Percentiles rank a stretch among this genome's conserved stretches.
These are phyloP conservation scores for Prorops nasuta DNA, from an alignment of 1,140 invertebrate species.

Conservation along the genomic window DNA sequence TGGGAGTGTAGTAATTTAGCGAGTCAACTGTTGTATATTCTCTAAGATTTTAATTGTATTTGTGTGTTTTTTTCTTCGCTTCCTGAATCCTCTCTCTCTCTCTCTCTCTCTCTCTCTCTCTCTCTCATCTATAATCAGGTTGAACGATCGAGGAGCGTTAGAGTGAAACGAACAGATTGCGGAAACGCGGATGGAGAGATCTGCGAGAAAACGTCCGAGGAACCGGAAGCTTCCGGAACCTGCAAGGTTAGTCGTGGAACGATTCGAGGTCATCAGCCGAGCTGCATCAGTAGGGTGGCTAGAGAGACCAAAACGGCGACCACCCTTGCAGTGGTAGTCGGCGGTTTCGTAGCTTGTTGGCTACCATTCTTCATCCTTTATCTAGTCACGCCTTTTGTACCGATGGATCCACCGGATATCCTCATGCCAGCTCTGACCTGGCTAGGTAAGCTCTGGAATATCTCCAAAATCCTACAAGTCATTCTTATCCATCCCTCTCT, in stretches of 20 bases:
- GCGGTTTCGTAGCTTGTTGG: conserved; percentile 90
- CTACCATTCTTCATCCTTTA: conserved; percentile 87
- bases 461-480: too few relatives aligned
- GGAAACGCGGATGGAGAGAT: conserved; percentile 3
- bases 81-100: too few relatives aligned
- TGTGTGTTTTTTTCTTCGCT: too few relatives aligned
- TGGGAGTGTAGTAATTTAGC: too few relatives aligned
- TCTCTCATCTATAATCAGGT: too few relatives aligned
- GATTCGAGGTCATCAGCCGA: conserved; percentile 33
- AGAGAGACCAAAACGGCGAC: conserved; percentile 85
- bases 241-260: conserved; percentile 30
- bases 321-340: conserved; percentile 87
- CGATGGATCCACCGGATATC: conserved; percentile 35
- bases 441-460: too few relatives aligned
- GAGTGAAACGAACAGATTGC: conserved; percentile 14
- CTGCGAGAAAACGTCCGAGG: conserved; percentile 17
- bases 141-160: conserved; percentile 24
- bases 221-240: conserved; percentile 17
- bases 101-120: too few relatives aligned
- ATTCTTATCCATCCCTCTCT: too few relatives aligned
- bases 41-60: too few relatives aligned
- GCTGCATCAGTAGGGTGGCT: conserved; percentile 41
- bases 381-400: conserved; percentile 73
- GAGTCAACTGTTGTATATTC: too few relatives aligned
- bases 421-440: conserved; percentile 83